Evolutionary conservation across 2,888 invertebrate species (phyloP).

Genomic region (Epirrhoe tristata): DNA sequence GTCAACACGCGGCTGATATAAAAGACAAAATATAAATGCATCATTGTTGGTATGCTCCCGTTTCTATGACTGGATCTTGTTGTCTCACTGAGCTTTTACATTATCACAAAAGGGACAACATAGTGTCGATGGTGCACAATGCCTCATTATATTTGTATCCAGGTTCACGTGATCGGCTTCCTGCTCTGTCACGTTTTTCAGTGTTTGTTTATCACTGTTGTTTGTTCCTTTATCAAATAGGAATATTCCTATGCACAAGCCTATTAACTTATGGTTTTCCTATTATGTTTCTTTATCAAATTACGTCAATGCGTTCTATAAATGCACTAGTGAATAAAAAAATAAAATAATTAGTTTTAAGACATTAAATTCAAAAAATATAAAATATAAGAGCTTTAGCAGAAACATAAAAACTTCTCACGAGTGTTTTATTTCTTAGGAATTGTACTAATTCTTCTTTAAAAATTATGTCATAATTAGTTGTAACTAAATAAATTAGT

Average conservation of each 20-base stretch:
- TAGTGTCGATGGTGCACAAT: background rate
- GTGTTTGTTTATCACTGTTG: constrained; percentile 29
- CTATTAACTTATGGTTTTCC: constrained; percentile 21
- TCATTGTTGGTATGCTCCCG: too few relatives aligned
- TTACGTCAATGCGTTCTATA: background rate
- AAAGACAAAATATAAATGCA: too few relatives aligned
- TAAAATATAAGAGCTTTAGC: too few relatives aligned
- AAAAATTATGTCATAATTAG: too few relatives aligned
- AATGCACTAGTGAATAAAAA: background rate
- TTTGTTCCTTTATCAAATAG: constrained; percentile 30
- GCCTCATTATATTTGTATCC: background rate
- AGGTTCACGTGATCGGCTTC: constrained; percentile 4
- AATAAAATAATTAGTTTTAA: background rate
- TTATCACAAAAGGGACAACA: background rate
- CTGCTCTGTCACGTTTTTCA: constrained; percentile 36
- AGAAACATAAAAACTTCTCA: too few relatives aligned
- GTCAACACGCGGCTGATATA: too few relatives aligned
- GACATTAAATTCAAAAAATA: background rate
- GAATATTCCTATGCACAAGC: constrained; percentile 38
- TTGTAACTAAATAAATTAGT: background rate
- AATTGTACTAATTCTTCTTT: too few relatives aligned
- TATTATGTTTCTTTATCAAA: constrained; percentile 3
- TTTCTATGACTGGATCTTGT: too few relatives aligned
- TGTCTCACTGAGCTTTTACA: background rate
- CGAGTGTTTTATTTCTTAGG: too few relatives aligned